A percentile compares a stretch with the other conserved stretches of the same genome.
phyloP scores from a whole-genome alignment of 2,797 vertebrate genomes.

The Carcharodon carcharias region DNA sequence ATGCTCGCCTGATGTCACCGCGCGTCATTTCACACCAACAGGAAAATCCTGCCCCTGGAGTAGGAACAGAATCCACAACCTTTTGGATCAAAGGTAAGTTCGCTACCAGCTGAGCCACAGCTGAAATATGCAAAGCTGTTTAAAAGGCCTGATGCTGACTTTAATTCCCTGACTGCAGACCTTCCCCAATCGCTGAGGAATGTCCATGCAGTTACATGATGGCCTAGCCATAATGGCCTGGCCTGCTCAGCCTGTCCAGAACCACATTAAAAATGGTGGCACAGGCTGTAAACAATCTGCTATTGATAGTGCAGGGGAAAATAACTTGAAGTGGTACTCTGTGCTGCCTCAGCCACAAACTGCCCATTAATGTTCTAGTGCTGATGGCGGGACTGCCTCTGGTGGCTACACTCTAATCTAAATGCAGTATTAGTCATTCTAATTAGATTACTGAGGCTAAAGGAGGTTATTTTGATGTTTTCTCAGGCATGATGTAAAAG shows the following conservation, averaged over 20 bases:
- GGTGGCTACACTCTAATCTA: neutral
- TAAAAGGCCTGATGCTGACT: neutral
- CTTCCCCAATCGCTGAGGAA: neutral
- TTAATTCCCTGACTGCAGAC: neutral
- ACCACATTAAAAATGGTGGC: too few relatives aligned
- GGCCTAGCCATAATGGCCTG: too few relatives aligned
- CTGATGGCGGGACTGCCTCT: neutral
- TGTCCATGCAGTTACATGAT: neutral
- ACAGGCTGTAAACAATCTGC: neutral
- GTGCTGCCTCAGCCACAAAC: neutral
- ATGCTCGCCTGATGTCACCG: too few relatives aligned
- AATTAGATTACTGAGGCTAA: neutral
- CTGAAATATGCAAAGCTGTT: neutral
- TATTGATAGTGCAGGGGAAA: neutral
- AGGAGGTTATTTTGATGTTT: constrained; percentile 8
- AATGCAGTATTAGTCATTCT: neutral
- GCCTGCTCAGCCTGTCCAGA: neutral
- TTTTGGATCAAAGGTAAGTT: neutral
- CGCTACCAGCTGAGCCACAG: neutral
- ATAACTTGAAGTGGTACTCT: neutral
- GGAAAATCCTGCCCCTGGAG: neutral
- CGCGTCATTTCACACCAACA: too few relatives aligned
- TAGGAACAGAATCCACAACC: neutral
- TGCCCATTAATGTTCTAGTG: neutral
- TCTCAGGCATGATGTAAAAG: neutral